These are phyloP conservation scores for Drosophila athabasca DNA, from an alignment of 1,140 invertebrate genomes.

Conservation along the genomic window DNA sequence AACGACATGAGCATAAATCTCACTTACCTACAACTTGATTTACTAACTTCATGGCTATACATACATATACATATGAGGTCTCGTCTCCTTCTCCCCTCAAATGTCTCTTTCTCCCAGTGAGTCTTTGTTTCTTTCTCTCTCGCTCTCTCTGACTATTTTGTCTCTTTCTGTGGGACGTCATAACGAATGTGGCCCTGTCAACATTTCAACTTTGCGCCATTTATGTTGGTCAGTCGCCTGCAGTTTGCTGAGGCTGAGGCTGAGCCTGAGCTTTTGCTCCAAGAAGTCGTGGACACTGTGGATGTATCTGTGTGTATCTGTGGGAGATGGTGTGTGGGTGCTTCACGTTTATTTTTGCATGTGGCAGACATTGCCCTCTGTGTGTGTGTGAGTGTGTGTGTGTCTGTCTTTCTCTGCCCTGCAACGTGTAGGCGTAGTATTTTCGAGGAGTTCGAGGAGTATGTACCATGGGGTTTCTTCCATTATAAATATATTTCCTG, in stretches of 20 bases:
- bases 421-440: slow-evolving; percentile 64
- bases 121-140: slow-evolving; percentile 1
- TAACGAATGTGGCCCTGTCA: slow-evolving; percentile 80
- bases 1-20: slow-evolving; percentile 80
- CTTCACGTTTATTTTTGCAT: slow-evolving; percentile 69
- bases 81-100: neutral
- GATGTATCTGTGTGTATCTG: slow-evolving; percentile 35
- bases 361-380: slow-evolving; percentile 62
- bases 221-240: slow-evolving; percentile 78
- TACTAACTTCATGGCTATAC: slow-evolving; percentile 57
- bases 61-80: slow-evolving; percentile 2
- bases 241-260: slow-evolving; percentile 32
- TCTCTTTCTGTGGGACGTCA: slow-evolving; percentile 60
- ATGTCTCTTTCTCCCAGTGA: neutral
- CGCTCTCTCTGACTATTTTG: neutral
- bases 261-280: slow-evolving; percentile 46
- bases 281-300: slow-evolving; percentile 43
- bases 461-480: slow-evolving; percentile 39
- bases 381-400: slow-evolving; percentile 36
- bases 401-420: slow-evolving; percentile 28
- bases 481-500: slow-evolving; percentile 73
- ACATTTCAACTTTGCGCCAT: slow-evolving; percentile 82
- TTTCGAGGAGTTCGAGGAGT: slow-evolving; percentile 13
- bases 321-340: slow-evolving; percentile 48
- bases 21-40: slow-evolving; percentile 81